Evolutionary conservation across 2,113 vertebrate species (phyloP).

Genomic region (Tylochromis polylepis): DNA sequence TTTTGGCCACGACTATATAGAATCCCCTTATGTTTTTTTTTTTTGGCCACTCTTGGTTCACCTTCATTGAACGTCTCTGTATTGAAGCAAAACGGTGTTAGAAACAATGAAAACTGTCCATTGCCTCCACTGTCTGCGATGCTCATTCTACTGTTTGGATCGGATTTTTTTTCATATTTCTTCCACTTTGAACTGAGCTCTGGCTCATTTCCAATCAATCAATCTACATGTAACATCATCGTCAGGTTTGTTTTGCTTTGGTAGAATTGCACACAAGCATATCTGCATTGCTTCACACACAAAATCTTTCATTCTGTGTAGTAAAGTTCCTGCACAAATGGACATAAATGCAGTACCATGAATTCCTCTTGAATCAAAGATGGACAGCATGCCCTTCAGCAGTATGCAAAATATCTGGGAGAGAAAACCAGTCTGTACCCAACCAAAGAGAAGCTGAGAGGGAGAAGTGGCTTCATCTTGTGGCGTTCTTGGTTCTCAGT

Average conservation of each 20-base stretch:
- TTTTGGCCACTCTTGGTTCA: background rate
- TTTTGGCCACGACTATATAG: too few relatives aligned
- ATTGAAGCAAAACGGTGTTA: background rate
- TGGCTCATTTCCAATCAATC: too few relatives aligned
- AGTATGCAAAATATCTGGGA: background rate
- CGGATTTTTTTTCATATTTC: background rate
- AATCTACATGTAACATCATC: background rate
- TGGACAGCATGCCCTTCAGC: too few relatives aligned
- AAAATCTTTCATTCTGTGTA: background rate
- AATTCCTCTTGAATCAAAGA: background rate
- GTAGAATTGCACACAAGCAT: background rate
- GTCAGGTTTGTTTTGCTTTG: background rate
- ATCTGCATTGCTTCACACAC: background rate
- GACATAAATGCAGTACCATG: background rate
- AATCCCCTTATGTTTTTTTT: background rate
- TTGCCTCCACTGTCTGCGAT: background rate
- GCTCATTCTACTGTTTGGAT: background rate
- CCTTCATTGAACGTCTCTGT: background rate
- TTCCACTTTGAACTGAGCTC: background rate
- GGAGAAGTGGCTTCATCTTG: background rate
- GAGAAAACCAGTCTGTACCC: background rate
- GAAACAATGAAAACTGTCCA: too few relatives aligned
- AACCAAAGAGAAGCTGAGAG: background rate
- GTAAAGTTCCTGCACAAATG: background rate
- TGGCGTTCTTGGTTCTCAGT: background rate